Conservation (phyloP, 2,888 invertebrate genomes). For the Megaustenia siamemsis region DNA sequence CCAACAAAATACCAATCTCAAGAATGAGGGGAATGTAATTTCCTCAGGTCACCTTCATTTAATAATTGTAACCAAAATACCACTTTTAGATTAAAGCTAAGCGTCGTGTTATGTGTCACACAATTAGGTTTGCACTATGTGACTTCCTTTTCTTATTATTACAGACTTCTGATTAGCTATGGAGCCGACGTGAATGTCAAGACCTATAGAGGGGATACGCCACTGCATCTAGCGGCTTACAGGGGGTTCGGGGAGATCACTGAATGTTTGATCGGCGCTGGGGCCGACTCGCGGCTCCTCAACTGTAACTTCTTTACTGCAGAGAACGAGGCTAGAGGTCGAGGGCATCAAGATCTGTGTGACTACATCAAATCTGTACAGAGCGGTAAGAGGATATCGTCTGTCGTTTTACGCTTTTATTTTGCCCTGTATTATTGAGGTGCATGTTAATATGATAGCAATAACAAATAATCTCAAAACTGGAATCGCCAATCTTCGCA, state of each 20-base stretch:
- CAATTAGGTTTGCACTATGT: too few relatives aligned
- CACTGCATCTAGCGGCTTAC: conserved; percentile 69
- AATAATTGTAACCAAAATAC: too few relatives aligned
- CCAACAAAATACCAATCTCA: too few relatives aligned
- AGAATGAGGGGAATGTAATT: too few relatives aligned
- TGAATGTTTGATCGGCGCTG: conserved; percentile 57
- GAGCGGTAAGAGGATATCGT: conserved; percentile 4
- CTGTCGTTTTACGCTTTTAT: not conserved
- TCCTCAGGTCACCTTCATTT: too few relatives aligned
- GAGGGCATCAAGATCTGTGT: conserved; percentile 58
- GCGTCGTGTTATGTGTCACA: too few relatives aligned
- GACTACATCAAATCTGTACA: conserved; percentile 23
- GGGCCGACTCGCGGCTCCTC: conserved; percentile 61
- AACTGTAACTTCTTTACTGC: conserved; percentile 67
- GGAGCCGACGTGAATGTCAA: conserved; percentile 64
- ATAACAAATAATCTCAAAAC: too few relatives aligned
- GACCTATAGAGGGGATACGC: conserved; percentile 69
- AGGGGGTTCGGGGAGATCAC: conserved; percentile 66
- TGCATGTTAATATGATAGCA: too few relatives aligned
- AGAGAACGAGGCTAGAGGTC: conserved; percentile 65
- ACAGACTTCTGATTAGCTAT: conserved; percentile 26
- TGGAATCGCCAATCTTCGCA: too few relatives aligned
- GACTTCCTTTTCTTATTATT: too few relatives aligned
- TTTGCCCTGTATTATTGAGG: too few relatives aligned
- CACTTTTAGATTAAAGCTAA: too few relatives aligned